Evolutionary conservation across 2,113 vertebrate genomes (phyloP).

Genomic region (Dryoscopus gambensis): DNA sequence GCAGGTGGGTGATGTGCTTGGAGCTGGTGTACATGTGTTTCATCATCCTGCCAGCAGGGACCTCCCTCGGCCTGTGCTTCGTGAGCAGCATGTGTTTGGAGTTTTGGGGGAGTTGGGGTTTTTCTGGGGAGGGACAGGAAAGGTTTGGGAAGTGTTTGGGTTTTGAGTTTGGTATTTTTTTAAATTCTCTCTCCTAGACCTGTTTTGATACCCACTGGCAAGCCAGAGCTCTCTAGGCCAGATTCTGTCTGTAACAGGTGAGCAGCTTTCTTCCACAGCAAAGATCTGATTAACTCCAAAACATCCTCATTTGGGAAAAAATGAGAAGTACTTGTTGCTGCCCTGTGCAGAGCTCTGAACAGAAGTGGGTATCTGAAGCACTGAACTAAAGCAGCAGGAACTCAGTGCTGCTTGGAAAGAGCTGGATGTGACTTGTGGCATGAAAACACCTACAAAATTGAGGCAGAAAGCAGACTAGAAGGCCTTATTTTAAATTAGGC

Average conservation of each 20-base stretch:
- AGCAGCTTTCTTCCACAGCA: not conserved
- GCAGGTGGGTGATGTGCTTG: not conserved
- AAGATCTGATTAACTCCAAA: not conserved
- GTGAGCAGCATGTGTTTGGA: fast-evolving
- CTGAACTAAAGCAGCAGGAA: not conserved
- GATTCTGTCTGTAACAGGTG: not conserved
- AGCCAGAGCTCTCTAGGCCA: not conserved
- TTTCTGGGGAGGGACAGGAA: too few relatives aligned
- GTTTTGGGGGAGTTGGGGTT: too few relatives aligned
- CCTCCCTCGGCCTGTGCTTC: not conserved
- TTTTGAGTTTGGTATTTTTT: not conserved
- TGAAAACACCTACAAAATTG: not conserved
- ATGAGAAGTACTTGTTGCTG: not conserved
- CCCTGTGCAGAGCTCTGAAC: not conserved
- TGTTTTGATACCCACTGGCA: not conserved
- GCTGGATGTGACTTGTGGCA: not conserved
- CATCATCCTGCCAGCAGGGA: not conserved
- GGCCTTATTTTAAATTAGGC: not conserved
- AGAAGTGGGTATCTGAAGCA: not conserved
- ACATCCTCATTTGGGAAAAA: not conserved
- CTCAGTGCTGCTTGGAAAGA: not conserved
- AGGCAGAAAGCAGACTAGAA: not conserved
- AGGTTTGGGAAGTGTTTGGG: fast-evolving
- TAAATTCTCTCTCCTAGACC: not conserved
- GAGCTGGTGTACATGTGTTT: not conserved